These are phyloP conservation scores for Cydia fagiglandana DNA, from an alignment of 1,140 invertebrate species.

Conservation along the genomic window DNA sequence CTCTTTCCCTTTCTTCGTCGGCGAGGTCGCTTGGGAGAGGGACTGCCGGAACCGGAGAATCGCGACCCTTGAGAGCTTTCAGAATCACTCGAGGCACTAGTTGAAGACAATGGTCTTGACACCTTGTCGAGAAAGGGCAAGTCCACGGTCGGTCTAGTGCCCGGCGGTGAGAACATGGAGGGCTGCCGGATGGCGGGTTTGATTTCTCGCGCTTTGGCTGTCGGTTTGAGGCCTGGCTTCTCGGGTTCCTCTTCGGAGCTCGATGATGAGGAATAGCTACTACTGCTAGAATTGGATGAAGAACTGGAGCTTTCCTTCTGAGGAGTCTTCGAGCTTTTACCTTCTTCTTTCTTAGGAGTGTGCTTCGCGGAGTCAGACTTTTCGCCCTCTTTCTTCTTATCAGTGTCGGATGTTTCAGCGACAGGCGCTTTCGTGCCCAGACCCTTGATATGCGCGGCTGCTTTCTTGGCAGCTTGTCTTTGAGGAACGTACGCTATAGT, in stretches of 20 bases:
- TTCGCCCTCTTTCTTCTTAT: constrained; percentile 72
- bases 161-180: constrained; percentile 73
- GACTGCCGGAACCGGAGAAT: constrained; percentile 64
- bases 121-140: constrained; percentile 83
- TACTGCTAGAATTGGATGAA: constrained; percentile 73
- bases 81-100: constrained; percentile 78
- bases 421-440: constrained; percentile 81
- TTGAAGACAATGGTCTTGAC: constrained; percentile 77
- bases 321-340: constrained; percentile 56
- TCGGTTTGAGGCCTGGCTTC: constrained; percentile 64
- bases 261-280: constrained; percentile 75
- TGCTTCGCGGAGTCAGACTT: constrained; percentile 54
- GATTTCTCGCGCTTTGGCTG: constrained; percentile 68
- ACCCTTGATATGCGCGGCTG: constrained; percentile 92
- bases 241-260: constrained; percentile 78
- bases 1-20: constrained; percentile 67
- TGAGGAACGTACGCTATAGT: constrained; percentile 92
- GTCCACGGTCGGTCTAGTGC: constrained; percentile 76
- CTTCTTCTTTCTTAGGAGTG: constrained; percentile 73
- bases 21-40: constrained; percentile 64
- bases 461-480: constrained; percentile 93
- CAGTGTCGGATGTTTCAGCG: constrained; percentile 73
- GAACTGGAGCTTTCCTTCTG: constrained; percentile 74
- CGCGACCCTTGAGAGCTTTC: constrained; percentile 71
- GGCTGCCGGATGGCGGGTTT: constrained; percentile 61